Base-by-base conservation (phyloP, 2,797 vertebrate genomes). In the Amblyraja radiata region DNA sequence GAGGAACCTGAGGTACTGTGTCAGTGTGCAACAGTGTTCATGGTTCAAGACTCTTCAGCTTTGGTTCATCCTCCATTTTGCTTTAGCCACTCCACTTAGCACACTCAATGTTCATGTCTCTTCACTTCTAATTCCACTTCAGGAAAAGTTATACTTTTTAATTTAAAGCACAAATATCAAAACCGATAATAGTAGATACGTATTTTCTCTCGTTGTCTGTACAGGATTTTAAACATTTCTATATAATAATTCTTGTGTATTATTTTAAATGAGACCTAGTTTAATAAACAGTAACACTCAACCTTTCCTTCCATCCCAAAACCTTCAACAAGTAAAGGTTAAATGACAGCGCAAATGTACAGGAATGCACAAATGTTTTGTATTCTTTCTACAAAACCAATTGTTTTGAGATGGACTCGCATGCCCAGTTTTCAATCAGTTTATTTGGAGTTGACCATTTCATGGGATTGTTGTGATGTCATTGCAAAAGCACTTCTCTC, bases 161-260 rank as follows among this genome's bases (percentile, higher is more conserved):
- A 68, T 88, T 88, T 88, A 88, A 88, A 88, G 84, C 84, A 68
- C 63, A 18, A 68, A 32, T 88, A 88, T 88, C 84, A 88, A 88
- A 88, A 88, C 36, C 68, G 84, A 88, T 68, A 88, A 88, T 68
- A 3, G 7, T 68, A 68, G 84, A 88, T 88, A 88, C n/a, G 65
- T 86, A 18, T 88, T 36, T 36, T 74, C 90, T 71, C 88, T 54
- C 23, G n/a, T 39, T 92, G 46, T 84, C 81, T 84, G 14, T 92
- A 76, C 46, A 92, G 32, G 36, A 18, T 90, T 73, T 36, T 91
- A 71, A 6, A 46, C 73, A 74, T 54, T 25, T 92, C 25, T 74
- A 74, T 88, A 68, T 92, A 91, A 91, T 91, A 58, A 92, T 74
- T 92, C 25, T 28, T 54, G 36, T 74, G 8, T 73, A 74, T 91